These are phyloP conservation scores for Megaceryle torquata DNA, from an alignment of 2,113 vertebrate species.

Conservation along the genomic window DNA sequence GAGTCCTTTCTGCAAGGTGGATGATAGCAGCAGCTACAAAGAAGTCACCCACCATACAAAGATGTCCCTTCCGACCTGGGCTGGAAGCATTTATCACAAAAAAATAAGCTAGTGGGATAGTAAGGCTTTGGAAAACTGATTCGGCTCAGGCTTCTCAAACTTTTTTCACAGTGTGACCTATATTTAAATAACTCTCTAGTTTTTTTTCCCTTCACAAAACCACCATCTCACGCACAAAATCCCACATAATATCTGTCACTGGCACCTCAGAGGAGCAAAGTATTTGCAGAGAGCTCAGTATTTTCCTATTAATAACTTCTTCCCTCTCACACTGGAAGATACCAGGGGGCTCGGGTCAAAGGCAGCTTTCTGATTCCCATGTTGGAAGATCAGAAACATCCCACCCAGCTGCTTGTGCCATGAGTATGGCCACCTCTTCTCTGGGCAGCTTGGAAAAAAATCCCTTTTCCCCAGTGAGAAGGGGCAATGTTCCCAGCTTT, in stretches of 20 bases:
- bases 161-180: neutral
- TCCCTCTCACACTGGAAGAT: neutral
- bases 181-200: neutral
- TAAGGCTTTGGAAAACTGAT: neutral
- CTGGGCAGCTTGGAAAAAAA: neutral
- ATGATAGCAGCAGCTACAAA: neutral
- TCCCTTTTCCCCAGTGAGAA: neutral
- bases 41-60: neutral
- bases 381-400: neutral
- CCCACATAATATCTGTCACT: conserved; percentile 46
- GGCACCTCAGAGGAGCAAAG: conserved; percentile 25
- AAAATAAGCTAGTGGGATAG: neutral
- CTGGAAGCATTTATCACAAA: neutral
- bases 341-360: neutral
- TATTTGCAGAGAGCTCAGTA: neutral
- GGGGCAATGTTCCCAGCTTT: neutral
- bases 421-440: neutral
- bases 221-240: conserved; percentile 7
- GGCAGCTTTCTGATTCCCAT: neutral
- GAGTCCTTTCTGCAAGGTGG: too few species aligned
- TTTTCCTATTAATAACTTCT: conserved; percentile 11
- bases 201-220: neutral
- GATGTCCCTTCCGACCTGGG: neutral
- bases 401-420: neutral
- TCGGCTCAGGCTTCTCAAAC: neutral